These are phyloP conservation scores for Cassiopea andromeda DNA, from an alignment of 30 jellyfish, hydroid and myxozoan species.

Conservation along the genomic window DNA sequence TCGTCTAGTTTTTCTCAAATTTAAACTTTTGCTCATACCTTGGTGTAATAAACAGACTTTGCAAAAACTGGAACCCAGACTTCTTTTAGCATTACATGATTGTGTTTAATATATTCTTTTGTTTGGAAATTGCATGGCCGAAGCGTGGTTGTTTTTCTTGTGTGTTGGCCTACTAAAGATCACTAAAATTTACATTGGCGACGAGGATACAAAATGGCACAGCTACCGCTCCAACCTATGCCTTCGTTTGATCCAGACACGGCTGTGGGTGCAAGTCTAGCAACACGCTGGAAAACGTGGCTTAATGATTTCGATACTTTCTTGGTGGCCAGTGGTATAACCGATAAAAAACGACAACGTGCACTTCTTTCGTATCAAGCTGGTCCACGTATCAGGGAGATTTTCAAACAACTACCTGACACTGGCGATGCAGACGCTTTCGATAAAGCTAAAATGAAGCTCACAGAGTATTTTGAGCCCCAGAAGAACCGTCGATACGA, in stretches of 20 bases:
- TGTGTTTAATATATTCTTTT: no score
- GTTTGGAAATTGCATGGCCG: not conserved
- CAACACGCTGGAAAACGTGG: constrained; percentile 26
- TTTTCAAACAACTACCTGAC: constrained; percentile 19
- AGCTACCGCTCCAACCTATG: not conserved
- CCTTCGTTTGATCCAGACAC: constrained; percentile 5
- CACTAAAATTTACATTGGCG: constrained; percentile 3
- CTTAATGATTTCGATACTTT: constrained; percentile 13
- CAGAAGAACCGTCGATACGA: constrained; percentile 23
- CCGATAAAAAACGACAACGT: constrained; percentile 5
- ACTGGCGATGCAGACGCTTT: constrained; percentile 18
- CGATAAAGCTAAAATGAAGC: constrained; percentile 1
- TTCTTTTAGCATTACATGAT: no score
- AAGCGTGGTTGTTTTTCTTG: not conserved
- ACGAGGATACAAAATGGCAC: constrained; percentile 1
- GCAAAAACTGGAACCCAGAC: no score
- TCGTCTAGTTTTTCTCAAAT: not conserved
- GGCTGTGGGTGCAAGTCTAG: constrained; percentile 18
- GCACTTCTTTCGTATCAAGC: constrained; percentile 27
- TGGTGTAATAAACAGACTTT: not conserved
- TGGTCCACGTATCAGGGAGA: constrained; percentile 38
- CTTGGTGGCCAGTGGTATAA: constrained; percentile 9
- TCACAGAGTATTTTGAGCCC: constrained; percentile 27
- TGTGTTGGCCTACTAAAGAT: not conserved
- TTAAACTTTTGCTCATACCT: not conserved